Evolutionary conservation across 2,797 vertebrate genomes (phyloP), one percentile per base, ranked within the genome.

Genomic region (Amniataba percoides): DNA sequence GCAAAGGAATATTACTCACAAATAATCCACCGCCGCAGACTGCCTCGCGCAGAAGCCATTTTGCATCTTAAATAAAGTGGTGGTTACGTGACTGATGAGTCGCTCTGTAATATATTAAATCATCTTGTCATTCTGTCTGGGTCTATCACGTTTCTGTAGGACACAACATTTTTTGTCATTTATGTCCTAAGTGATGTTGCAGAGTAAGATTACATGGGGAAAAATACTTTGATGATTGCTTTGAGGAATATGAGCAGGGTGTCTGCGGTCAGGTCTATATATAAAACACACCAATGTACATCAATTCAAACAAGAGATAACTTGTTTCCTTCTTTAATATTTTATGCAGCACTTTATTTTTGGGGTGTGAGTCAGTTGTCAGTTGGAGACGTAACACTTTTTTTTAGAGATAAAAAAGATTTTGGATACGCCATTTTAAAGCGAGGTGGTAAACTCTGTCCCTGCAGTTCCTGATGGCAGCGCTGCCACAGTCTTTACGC

Each of bases 21-120:
- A 88, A 92, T 88, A 91, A 91, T 90, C 87, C 84, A 88, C 79
- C 39, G 70, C 87, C 68, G 46, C 89, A 88, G 66, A 77, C 71
- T 72, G 76, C 85, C 80, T 84, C 64, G 9, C 36, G 46, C 84
- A 81, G 79, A 83, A 88, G 84, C 85, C 83, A 88, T 92, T 91
- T 93, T 93, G 86, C 82, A 85, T 93, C 76, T 88, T 74, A 75
- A 81, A 90, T 91, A 80, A 89, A 90, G 82, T 82, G 82, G 75
- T 8, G 70, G 87, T 60, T 75, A 71, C 39, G 74, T 84, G 84
- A 94, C 81, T 87, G 89, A 94, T 90, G 88, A 87, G 74, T 85
- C 12, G 65, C 59, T 49, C 61, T 36, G 59, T 67, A 60, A 62
- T 78, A 85, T 72, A 87, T 88, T 87, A 87, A 89, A 89, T 91